These are phyloP conservation scores for Drosophila merina DNA, from an alignment of 2,888 invertebrate species.

Conservation along the genomic window DNA sequence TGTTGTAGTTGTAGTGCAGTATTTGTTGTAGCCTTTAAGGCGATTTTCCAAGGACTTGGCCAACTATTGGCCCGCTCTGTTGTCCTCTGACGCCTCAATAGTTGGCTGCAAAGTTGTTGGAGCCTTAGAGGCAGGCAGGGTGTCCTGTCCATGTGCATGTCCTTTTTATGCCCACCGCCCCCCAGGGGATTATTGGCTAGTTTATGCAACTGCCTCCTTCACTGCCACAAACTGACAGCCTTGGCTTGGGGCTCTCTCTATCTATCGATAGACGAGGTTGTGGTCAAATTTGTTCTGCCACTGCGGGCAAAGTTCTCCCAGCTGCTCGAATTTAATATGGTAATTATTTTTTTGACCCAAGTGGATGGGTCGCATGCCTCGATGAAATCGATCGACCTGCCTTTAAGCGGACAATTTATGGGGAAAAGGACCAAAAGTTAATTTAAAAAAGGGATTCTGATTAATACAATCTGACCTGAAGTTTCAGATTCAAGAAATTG, in stretches of 20 bases:
- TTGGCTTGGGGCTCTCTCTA: conserved; percentile 62
- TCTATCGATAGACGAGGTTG: conserved; percentile 20
- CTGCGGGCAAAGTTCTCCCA: conserved; percentile 52
- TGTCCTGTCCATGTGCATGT: not conserved
- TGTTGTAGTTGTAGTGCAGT: not conserved
- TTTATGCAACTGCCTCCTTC: conserved; percentile 55
- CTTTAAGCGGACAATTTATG: not conserved
- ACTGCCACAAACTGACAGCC: conserved; percentile 23
- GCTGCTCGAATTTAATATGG: conserved; percentile 59
- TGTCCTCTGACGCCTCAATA: conserved; percentile 39
- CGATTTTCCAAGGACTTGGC: conserved; percentile 49
- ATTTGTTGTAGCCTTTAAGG: conserved; percentile 60
- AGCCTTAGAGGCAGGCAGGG: not conserved
- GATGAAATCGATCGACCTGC: conserved; percentile 2
- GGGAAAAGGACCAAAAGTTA: not conserved
- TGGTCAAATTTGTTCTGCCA: conserved; percentile 62
- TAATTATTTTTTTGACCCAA: conserved; percentile 60
- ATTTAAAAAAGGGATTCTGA: not conserved
- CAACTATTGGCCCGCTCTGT: conserved; percentile 45
- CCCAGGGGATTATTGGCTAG: conserved; percentile 69
- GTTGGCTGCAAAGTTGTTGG: conserved; percentile 34
- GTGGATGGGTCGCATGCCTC: not conserved
- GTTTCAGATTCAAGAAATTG: not conserved
- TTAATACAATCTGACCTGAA: not conserved
- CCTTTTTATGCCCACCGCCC: conserved; percentile 33